Evolutionary conservation across 1,140 invertebrate species (phyloP), one percentile per base, ranked within the genome.

Genomic region (Chlorops oryzae): DNA sequence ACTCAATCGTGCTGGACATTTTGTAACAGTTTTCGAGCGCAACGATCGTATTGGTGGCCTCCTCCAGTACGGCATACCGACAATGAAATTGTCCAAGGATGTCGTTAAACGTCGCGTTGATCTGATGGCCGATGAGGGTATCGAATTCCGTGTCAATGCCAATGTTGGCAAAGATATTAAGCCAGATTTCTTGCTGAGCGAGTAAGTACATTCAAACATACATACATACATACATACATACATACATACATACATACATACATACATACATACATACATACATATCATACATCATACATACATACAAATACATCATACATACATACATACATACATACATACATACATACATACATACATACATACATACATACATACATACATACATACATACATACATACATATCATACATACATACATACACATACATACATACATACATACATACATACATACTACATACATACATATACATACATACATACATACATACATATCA

Each of bases 21-120:
- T 75, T 12, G 92, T 98, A 0, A 96, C 92, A 2, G 94, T 99
- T 20, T 98, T 88, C 74, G 96, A 99, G 73, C 80, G 96, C 47
- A 98, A 98, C 73, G 94, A 98, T 73, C 80, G 92, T 17, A 76
- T 94, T 27, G 96, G 96, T 49, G 96, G 96, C 2, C 78, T 99
- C 5, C 76, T 99, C 9, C 90, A 96, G 64, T 99, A 98, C 73
- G 96, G 96, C 43, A 99, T 99, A 63, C 96, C 96, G 24, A 94
- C 91, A 0, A 98, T 98, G 92, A 98, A 98, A 75, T 77, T 98
- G 0, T 86, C 87, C 51, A 98, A 97, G 74, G 82, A 87, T 54
- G 89, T 96, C 49, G 92, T 99, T 2, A 87, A 93, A 59, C 78
- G 96, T 27, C 77, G 96, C 56, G 82, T 98, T 3, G 81, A 90